Base-by-base conservation (phyloP, 2,113 vertebrate genomes). In the Pterocles gutturalis region DNA sequence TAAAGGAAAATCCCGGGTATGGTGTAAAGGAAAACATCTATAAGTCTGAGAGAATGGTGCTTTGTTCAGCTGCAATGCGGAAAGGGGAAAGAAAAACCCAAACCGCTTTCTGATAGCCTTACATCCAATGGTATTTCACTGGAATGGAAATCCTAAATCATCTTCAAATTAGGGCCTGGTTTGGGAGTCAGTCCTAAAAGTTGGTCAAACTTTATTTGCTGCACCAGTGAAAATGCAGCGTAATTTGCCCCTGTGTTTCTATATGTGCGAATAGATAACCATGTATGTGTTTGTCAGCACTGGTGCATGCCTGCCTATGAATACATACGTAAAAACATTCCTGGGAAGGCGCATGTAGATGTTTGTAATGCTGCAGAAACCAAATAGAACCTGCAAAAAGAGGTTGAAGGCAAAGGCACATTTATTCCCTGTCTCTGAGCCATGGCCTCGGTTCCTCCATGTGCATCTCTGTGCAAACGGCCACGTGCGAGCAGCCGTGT, bases 271-370 rank as follows among this genome's bases (percentile, higher is more conserved):
- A 3, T 16, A 18, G 26, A 22, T 26, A 11, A 10, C 21, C 41
- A 2, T 0, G 4, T 5, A 3, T 1, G 8, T 0, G 1, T 24
- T 21, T 41, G 12, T 24, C 60, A 15, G 41, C 38, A 5, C n/a
- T 0, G 29, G 18, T n/a, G 60, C 18, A 2, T 3, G 10, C 11
- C 45, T 78, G 38, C 24, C 45, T 31, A 2, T 3, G 41, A 6
- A 7, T 7, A 0, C 0, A 7, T 4, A 1, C 2, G 5, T 2
- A 38, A 46, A 3, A 43, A 1, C 29, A 1, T 7, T 22, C 53
- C 77, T 4, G 41, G 70, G 45, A 61, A 38, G 48, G 33, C 1
- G 24, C 41, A 2, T 2, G 2, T 54, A 0, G 55, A 1, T 0
- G 34, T 5, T 5, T 2, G 43, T 11, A 8, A 15, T 0, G 17